Conservation (phyloP, 2,797 vertebrate genomes). For the Cossypha polioptera region DNA sequence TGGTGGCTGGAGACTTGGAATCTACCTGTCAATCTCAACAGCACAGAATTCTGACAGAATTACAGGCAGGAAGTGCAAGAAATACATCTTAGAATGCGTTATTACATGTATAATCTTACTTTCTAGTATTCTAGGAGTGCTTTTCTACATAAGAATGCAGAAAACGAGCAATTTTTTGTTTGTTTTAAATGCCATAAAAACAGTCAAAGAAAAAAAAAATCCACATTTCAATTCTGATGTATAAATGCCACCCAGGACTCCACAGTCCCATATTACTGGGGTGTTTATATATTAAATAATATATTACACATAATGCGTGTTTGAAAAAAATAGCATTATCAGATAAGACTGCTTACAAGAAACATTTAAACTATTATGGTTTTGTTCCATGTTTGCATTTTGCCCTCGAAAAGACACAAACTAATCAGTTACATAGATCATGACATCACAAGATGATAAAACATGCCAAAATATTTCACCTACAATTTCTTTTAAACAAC, state of each 20-base stretch:
- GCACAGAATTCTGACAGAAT: not conserved
- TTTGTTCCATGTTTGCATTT: not conserved
- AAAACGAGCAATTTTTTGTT: not conserved
- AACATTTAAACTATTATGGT: not conserved
- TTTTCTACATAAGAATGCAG: not conserved
- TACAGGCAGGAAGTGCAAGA: not conserved
- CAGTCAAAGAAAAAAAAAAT: not conserved
- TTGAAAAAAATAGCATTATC: not conserved
- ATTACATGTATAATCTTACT: not conserved
- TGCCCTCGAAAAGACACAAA: not conserved
- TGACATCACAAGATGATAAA: not conserved
- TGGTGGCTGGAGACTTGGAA: not conserved
- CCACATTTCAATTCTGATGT: not conserved
- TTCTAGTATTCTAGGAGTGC: not conserved
- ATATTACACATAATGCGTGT: not conserved
- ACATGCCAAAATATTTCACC: not conserved
- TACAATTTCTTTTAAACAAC: not conserved
- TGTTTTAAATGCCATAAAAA: not conserved
- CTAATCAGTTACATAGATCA: not conserved
- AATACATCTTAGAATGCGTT: not conserved
- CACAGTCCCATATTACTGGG: not conserved
- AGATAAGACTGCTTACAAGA: not conserved
- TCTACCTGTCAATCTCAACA: not conserved
- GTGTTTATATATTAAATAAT: not conserved
- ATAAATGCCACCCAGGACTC: not conserved